These are phyloP conservation scores for Scophthalmus maximus DNA, from an alignment of 2,113 vertebrate genomes.

Conservation along the genomic window DNA sequence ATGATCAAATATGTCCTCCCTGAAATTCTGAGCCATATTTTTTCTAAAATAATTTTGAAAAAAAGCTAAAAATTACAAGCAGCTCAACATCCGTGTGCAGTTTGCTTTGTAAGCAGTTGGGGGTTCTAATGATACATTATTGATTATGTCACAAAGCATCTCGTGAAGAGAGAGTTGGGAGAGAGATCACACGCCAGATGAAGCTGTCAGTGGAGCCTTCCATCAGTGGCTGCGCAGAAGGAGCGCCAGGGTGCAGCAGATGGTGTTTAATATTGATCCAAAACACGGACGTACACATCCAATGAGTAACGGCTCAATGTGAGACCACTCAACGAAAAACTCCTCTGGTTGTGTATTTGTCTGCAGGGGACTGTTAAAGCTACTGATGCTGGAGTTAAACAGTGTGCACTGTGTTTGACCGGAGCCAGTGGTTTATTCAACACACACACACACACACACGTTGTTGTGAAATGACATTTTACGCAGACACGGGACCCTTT, in stretches of 20 bases:
- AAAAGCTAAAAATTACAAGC: constrained; percentile 7
- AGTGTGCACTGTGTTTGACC: constrained; percentile 19
- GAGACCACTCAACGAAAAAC: constrained; percentile 49
- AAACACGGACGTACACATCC: constrained; percentile 60
- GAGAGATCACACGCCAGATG: constrained; percentile 63
- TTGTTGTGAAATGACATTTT: constrained; percentile 22
- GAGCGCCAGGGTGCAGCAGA: constrained; percentile 56
- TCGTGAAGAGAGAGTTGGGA: constrained; percentile 31
- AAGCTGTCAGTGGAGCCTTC: constrained; percentile 74
- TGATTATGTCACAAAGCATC: constrained; percentile 62
- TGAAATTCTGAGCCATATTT: constrained; percentile 14
- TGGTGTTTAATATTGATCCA: constrained; percentile 72
- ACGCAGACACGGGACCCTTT: constrained; percentile 74
- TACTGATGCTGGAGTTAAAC: constrained; percentile 11
- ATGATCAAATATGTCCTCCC: background rate
- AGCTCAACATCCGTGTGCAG: constrained; percentile 7
- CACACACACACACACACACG: background rate
- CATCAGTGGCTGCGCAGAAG: constrained; percentile 61
- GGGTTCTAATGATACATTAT: constrained; percentile 63
- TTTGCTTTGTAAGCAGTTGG: constrained; percentile 46
- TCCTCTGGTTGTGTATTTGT: constrained; percentile 49
- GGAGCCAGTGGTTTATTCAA: background rate
- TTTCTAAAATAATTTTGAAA: background rate
- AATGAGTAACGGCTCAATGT: constrained; percentile 68
- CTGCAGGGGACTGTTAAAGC: constrained; percentile 23